Percentiles rank a stretch among this genome's conserved stretches.
These are phyloP conservation scores for Leptinotarsa lineolata DNA, from an alignment of 1,140 invertebrate species.

Conservation along the genomic window DNA sequence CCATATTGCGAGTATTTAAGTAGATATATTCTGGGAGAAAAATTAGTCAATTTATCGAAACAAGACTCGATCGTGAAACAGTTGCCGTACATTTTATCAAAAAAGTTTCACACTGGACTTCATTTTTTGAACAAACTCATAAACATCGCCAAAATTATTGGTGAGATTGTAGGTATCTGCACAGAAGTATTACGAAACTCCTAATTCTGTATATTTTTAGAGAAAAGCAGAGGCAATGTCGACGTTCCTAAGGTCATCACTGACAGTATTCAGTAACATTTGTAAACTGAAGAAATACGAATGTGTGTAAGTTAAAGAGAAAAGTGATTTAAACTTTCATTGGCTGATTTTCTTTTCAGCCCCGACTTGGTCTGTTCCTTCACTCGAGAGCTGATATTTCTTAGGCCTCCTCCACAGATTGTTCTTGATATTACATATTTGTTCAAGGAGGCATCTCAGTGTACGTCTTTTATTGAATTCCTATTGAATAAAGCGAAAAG, in stretches of 20 bases:
- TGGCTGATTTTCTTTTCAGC: background rate
- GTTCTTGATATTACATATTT: constrained; percentile 31
- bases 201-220: constrained; percentile 33
- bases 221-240: constrained; percentile 32
- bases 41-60: constrained; percentile 15
- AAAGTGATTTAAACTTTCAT: background rate
- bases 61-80: constrained; percentile 20
- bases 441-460: constrained; percentile 33
- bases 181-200: background rate
- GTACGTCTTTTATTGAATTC: constrained; percentile 28
- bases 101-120: constrained; percentile 23
- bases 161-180: constrained; percentile 39
- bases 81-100: constrained; percentile 26
- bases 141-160: constrained; percentile 32
- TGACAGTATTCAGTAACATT: constrained; percentile 33
- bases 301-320: constrained; percentile 26
- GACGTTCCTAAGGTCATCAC: constrained; percentile 32
- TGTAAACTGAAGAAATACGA: constrained; percentile 20
- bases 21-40: constrained; percentile 35
- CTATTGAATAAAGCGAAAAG: constrained; percentile 34
- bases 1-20: constrained; percentile 30
- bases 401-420: constrained; percentile 24
- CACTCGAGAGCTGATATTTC: constrained; percentile 36
- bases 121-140: constrained; percentile 35
- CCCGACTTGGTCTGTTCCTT: constrained; percentile 21